These are phyloP conservation scores for Sapajus apella DNA, from an alignment of 2,113 vertebrate genomes.

Conservation along the genomic window DNA sequence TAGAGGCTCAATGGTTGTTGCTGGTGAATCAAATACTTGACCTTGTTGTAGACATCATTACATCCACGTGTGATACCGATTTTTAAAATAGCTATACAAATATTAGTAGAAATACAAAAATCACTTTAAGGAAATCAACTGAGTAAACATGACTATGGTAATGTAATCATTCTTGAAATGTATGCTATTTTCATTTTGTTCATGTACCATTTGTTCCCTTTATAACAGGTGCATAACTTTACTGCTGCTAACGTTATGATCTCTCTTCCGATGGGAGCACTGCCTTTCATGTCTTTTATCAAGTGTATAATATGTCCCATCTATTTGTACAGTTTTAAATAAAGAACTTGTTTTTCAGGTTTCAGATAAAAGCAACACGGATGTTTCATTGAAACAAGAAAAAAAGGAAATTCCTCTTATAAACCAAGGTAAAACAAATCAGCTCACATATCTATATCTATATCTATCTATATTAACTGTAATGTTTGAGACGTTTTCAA, in stretches of 20 bases:
- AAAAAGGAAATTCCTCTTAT: background rate
- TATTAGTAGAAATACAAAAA: background rate
- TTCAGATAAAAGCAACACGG: constrained; percentile 28
- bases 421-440: constrained; percentile 65
- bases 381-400: constrained; percentile 55
- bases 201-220: background rate
- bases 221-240: rapidly evolving
- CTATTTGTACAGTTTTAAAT: constrained; percentile 46
- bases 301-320: background rate
- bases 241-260: background rate
- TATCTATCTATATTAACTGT: background rate
- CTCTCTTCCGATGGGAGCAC: background rate
- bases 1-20: background rate
- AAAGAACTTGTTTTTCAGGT: constrained; percentile 67
- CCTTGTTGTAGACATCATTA: background rate
- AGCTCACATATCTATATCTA: background rate
- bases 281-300: background rate
- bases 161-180: background rate
- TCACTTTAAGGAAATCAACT: background rate
- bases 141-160: background rate
- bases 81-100: background rate
- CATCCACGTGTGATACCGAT: background rate
- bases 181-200: background rate
- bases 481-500: background rate
- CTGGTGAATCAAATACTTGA: background rate